These are phyloP conservation scores for Tarsius wallacei DNA, from an alignment of 2,797 vertebrate genomes.

Conservation along the genomic window DNA sequence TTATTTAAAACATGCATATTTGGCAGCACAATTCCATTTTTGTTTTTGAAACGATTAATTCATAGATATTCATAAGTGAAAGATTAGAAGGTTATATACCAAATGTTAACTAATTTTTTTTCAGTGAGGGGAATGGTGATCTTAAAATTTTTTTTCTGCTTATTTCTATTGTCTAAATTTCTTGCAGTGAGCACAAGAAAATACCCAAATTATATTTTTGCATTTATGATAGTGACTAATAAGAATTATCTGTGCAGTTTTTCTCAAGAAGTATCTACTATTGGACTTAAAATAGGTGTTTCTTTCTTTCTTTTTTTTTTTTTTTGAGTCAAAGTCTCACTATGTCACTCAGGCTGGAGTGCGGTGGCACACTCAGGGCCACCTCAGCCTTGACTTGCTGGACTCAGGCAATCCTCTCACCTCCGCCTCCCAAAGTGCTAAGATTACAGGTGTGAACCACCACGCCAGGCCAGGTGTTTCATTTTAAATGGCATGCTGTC, in stretches of 20 bases:
- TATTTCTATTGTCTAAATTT: conserved; percentile 16
- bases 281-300: conserved; percentile 23
- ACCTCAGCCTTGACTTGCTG: no score
- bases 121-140: not conserved
- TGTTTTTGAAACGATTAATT: conserved; percentile 46
- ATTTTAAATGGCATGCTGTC: not conserved
- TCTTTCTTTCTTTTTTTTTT: no score
- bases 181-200: conserved; percentile 41
- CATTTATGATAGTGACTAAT: not conserved
- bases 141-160: not conserved
- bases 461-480: not conserved
- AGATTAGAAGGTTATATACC: not conserved
- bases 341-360: no score
- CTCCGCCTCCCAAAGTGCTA: no score
- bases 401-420: no score
- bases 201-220: not conserved
- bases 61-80: not conserved
- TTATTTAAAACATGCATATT: conserved; percentile 36
- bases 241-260: not conserved
- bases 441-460: no score
- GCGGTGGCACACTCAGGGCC: no score
- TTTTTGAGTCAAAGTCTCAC: no score
- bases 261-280: not conserved
- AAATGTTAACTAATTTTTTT: conserved; percentile 50
- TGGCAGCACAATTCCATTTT: not conserved